Evolutionary conservation across 2,113 vertebrate species (phyloP).

Genomic region (Callionymus lyra): DNA sequence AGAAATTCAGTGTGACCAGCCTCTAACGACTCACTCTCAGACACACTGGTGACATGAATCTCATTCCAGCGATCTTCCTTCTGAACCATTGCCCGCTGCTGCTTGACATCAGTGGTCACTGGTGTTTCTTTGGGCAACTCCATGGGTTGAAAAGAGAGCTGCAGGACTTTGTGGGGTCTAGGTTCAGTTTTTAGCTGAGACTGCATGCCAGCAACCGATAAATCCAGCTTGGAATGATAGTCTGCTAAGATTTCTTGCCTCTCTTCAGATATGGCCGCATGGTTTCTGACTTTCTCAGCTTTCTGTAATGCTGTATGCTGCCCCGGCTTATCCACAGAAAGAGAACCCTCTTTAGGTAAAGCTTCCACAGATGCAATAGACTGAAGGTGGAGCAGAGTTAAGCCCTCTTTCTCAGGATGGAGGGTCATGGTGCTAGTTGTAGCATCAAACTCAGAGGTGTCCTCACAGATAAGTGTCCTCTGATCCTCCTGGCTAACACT

Average conservation of each 20-base stretch:
- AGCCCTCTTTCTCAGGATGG: conserved; percentile 53
- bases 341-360: conserved; percentile 69
- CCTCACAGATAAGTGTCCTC: conserved; percentile 51
- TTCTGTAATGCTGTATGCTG: conserved; percentile 59
- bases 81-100: conserved; percentile 66
- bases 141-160: conserved; percentile 59
- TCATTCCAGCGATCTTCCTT: conserved; percentile 69
- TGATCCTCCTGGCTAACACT: conserved; percentile 61
- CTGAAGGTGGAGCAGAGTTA: conserved; percentile 64
- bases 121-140: conserved; percentile 69
- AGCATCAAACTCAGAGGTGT: conserved; percentile 47
- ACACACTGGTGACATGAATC: conserved; percentile 60
- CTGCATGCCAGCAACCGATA: conserved; percentile 46
- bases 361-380: conserved; percentile 43
- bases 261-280: conserved; percentile 62
- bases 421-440: conserved; percentile 29
- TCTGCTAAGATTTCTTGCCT: conserved; percentile 59
- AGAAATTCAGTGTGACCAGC: conserved; percentile 62
- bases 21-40: conserved; percentile 59
- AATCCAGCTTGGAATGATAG: conserved; percentile 52
- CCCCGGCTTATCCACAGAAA: conserved; percentile 53
- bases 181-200: conserved; percentile 54
- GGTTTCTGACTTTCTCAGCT: conserved; percentile 62
- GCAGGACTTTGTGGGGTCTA: conserved; percentile 51
- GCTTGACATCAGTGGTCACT: conserved; percentile 43